Evolutionary conservation across 2,113 vertebrate species (phyloP).

Genomic region (Heterotis niloticus): DNA sequence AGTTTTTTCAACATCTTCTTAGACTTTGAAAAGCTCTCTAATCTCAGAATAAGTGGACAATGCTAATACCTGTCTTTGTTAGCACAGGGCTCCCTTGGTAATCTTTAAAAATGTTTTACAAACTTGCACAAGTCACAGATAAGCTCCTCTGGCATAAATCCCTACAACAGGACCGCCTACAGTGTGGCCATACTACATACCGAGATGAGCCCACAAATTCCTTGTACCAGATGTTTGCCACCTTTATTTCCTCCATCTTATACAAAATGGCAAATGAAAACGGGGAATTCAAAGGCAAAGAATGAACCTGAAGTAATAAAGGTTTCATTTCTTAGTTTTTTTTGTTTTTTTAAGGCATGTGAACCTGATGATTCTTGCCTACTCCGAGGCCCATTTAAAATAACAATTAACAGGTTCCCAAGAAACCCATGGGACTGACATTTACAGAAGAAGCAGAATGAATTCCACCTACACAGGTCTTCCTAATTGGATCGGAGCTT

Average conservation of each 20-base stretch:
- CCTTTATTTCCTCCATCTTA: background rate
- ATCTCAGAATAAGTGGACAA: background rate
- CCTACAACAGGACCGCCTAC: background rate
- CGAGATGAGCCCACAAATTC: background rate
- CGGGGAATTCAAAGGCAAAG: background rate
- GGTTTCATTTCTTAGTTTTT: too few relatives aligned
- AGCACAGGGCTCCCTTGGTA: background rate
- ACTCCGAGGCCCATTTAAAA: slow-evolving; percentile 10
- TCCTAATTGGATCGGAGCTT: too few relatives aligned
- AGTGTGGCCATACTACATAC: background rate
- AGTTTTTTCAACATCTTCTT: background rate
- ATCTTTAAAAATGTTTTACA: background rate
- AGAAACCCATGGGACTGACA: background rate
- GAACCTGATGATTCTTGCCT: background rate
- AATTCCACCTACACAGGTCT: too few relatives aligned
- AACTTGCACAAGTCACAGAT: background rate
- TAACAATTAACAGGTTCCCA: background rate
- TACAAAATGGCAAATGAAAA: background rate
- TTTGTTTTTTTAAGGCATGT: background rate
- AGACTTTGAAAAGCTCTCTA: background rate
- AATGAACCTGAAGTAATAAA: background rate
- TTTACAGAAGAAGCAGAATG: background rate
- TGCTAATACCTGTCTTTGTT: background rate
- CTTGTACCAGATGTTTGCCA: background rate
- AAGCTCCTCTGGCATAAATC: background rate